Base-by-base conservation (phyloP, 2,113 vertebrate genomes). In the Azemiops feae region DNA sequence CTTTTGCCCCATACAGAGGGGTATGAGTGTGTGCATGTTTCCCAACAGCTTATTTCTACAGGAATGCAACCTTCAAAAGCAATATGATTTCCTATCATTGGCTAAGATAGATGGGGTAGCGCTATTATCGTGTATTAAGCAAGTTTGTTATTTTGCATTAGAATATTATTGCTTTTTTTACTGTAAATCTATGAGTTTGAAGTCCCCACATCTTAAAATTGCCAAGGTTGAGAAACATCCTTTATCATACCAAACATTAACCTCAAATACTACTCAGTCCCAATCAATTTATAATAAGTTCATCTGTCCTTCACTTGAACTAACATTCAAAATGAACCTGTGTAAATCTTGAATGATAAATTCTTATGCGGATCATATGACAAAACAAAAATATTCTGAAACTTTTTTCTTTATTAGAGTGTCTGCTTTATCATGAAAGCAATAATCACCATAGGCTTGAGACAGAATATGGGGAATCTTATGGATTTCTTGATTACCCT, bases 241-340 rank as follows among this genome's bases (percentile, higher is more conserved):
- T 94, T 86, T 88, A 91, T 25, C 1, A 0, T 34, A 87, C 85
- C 20, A 96, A 16, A n/a, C 92, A 88, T 92, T 90, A 89, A 57
- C 81, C 53, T 14, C 81, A 39, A 23, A 0, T 74, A 45, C 27
- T 11, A 16, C 22, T 94, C 94, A 93, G 86, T 50, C 60, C 8
- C 8, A 2, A 60, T 60, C 1, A 34, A 45, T 27, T 50, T 22
- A 58, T 30, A 39, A 30, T 94, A 94, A 95, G 91, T 34, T 93
- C 91, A 85, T 94, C 64, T 90, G 16, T 88, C 81, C 86, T 39
- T 5, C 89, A 81, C 89, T 95, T 95, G 92, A 95, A 60, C 55
- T 69, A 85, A 93, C 53, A 43, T 94, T 94, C 58, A 92, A 89
- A 94, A 94, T 58, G 54, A 94, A 95, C 54, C 74, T 5, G 57